Evolutionary conservation across 64 coral and sea anemone species (phyloP).

Genomic region (Acropora tenuis): DNA sequence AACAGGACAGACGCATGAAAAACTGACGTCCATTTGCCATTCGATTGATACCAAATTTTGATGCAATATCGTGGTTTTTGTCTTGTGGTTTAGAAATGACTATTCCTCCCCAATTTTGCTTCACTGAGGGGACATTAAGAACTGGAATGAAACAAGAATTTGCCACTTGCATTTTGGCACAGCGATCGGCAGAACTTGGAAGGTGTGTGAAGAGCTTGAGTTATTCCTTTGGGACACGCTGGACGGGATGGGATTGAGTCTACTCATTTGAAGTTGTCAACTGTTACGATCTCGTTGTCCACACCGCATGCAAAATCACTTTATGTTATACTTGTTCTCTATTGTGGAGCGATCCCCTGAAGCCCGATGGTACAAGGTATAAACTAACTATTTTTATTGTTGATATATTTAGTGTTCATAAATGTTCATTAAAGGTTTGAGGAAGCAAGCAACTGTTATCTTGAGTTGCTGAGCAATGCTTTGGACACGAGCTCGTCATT

Average conservation of each 20-base stretch:
- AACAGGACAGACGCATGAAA: too few species aligned
- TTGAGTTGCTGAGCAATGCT: conserved; percentile 11
- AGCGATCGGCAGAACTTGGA: conserved; percentile 25
- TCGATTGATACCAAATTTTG: too few species aligned
- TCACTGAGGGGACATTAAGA: not conserved
- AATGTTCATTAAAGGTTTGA: conserved; percentile 9
- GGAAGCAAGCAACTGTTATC: not conserved
- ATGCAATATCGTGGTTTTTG: not conserved
- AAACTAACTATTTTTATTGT: too few species aligned
- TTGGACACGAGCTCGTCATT: not conserved
- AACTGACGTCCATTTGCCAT: too few species aligned
- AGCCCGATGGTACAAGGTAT: too few species aligned
- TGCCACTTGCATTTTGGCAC: conserved; percentile 7
- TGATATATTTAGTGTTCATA: not conserved
- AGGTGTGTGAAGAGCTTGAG: not conserved
- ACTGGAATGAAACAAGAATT: conserved; percentile 1
- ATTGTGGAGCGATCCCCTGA: too few species aligned
- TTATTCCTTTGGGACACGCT: too few species aligned
- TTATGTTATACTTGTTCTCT: too few species aligned
- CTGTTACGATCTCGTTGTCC: too few species aligned
- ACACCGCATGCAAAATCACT: too few species aligned
- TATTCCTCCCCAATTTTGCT: conserved; percentile 32
- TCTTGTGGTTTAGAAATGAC: conserved; percentile 2
- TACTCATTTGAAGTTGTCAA: too few species aligned
- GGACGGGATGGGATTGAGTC: too few species aligned